Evolutionary conservation across 2,797 vertebrate species (phyloP).

Genomic region (Sorex maritimensis): DNA sequence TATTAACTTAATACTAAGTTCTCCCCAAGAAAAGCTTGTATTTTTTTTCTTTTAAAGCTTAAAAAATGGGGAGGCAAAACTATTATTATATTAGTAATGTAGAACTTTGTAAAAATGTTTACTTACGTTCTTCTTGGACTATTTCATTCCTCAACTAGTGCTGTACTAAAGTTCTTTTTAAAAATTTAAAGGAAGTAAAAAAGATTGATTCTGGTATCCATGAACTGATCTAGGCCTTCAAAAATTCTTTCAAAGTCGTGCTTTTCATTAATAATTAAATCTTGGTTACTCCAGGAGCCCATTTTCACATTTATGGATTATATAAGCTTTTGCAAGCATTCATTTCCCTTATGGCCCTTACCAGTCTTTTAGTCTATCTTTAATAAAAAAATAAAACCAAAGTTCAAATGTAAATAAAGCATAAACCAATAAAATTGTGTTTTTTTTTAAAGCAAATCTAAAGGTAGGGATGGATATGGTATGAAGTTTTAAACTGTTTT

Average conservation of each 20-base stretch:
- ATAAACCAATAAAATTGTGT: conserved; percentile 24
- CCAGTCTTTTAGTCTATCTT: conserved; percentile 27
- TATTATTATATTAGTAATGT: conserved; percentile 49
- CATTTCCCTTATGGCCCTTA: conserved; percentile 37
- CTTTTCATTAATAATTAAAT: conserved; percentile 69
- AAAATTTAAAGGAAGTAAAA: neutral
- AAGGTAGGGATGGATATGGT: neutral
- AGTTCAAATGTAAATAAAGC: conserved; percentile 50
- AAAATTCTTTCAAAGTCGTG: conserved; percentile 28
- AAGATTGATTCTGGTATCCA: neutral
- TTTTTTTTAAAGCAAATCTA: conserved; percentile 35
- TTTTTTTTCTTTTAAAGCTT: neutral
- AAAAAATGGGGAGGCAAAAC: neutral
- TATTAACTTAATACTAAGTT: conserved; percentile 37
- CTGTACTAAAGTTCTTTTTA: neutral
- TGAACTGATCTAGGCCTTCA: conserved; percentile 52
- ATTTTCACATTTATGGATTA: conserved; percentile 47
- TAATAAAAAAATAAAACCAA: conserved; percentile 33
- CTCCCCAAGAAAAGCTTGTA: neutral
- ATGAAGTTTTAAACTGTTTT: neutral
- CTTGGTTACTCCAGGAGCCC: conserved; percentile 53
- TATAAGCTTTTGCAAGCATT: conserved; percentile 22
- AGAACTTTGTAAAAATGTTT: conserved; percentile 57
- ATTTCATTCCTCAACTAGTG: conserved; percentile 47
- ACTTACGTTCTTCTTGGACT: conserved; percentile 41